Evolutionary conservation across 2,797 vertebrate genomes (phyloP), one percentile per base, ranked within the genome.

Genomic region (Spondyliosoma cantharus): DNA sequence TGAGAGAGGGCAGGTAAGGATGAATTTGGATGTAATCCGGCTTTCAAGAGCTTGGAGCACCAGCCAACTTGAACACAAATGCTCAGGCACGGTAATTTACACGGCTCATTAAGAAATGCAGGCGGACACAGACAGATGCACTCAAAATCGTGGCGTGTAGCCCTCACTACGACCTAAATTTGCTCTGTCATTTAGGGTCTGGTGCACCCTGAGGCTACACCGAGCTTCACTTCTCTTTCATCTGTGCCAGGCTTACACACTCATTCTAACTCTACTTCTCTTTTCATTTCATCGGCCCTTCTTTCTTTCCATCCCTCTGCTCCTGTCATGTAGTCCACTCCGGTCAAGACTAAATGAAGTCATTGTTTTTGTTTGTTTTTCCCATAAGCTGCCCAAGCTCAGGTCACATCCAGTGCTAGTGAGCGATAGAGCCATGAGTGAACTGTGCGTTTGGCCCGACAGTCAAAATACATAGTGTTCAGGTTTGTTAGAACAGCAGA

Each of bases 281-380:
- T 45, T 17, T 53, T n/a, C 20, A 24, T 24, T 22, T 45, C 50
- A 9, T 12, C 62, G 9, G 20, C 25, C 25, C 8, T 32, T 71
- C 50, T 20, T 69, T 25, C 43, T 42, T 52, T 46, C 66, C 50
- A 69, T 25, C 52, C 8, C 11, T 37, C 32, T 37, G 32, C n/a
- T 73, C n/a, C 58, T 61, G 25, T 81, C 72, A 46, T 60, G 15
- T 25, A 63, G 60, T 73, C 54, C 45, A 0, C 48, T 50, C 58
- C 15, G 17, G n/a, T 82, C 42, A 20, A 65, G 50, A 52, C 16
- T 46, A 37, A 85, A 62, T 69, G 32, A 84, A 59, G 42, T 76
- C 73, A 68, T 72, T 77, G 71, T 68, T 76, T 60, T 61, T 62
- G 32, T 87, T 83, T 75, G 71, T 50, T 67, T 85, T 83, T 79